A percentile compares a stretch with the other conserved stretches of the same genome.
phyloP scores from a whole-genome alignment of 2,113 vertebrate species.

The Alexandromys fortis region DNA sequence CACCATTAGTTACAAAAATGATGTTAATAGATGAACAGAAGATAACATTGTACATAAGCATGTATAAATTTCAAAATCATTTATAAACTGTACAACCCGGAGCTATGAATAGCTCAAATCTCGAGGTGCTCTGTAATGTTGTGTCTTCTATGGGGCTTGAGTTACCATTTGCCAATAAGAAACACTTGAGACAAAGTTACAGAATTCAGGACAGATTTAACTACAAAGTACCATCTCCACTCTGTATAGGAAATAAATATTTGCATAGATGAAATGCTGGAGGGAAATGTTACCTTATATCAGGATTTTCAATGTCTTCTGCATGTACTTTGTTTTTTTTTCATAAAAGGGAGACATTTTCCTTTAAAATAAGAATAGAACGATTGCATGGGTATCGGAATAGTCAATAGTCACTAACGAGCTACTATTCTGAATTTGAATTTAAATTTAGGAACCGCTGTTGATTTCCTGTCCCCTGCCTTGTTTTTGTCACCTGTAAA shows the following conservation, averaged over 20 bases:
- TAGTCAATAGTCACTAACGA: not conserved
- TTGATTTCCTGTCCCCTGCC: not conserved
- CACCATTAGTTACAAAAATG: not conserved
- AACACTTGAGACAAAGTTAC: not conserved
- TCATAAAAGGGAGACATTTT: not conserved
- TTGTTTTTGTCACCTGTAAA: not conserved
- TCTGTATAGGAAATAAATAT: not conserved
- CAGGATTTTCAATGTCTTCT: not conserved
- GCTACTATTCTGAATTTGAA: not conserved
- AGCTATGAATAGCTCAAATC: not conserved
- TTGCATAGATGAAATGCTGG: not conserved
- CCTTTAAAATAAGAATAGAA: slow-evolving; percentile 39
- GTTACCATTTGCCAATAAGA: not conserved
- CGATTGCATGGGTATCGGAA: not conserved
- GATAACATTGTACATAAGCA: not conserved
- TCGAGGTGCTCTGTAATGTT: not conserved
- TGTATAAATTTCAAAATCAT: slow-evolving; percentile 18
- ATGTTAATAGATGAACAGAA: not conserved
- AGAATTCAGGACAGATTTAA: slow-evolving; percentile 45
- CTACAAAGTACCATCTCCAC: not conserved
- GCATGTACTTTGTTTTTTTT: not conserved
- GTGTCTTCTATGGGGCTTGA: not conserved
- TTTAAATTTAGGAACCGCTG: not conserved
- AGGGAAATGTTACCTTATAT: not conserved
- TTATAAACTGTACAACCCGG: not conserved